Conservation (phyloP, 2,888 invertebrate genomes). For the Pachycephus smyrnensis region DNA sequence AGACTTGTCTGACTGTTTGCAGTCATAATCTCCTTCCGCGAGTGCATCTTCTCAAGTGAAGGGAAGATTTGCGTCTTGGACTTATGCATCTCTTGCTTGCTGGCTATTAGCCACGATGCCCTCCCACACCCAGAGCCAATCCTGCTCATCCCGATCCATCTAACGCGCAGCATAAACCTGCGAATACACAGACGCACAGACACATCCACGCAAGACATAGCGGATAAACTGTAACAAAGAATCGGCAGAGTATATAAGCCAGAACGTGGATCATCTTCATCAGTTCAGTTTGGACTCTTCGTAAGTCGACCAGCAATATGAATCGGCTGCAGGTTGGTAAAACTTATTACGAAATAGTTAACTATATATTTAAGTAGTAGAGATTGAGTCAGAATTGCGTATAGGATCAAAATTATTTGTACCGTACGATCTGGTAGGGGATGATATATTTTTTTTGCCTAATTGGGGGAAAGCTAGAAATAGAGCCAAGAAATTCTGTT, state of each 20-base stretch:
- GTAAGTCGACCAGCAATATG: slow-evolving; percentile 55
- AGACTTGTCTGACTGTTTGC: slow-evolving; percentile 14
- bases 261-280: slow-evolving; percentile 52
- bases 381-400: too few species aligned
- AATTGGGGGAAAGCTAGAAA: too few species aligned
- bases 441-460: too few species aligned
- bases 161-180: slow-evolving; percentile 22
- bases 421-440: too few species aligned
- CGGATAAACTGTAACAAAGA: slow-evolving; percentile 63
- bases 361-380: too few species aligned
- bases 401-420: too few species aligned
- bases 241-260: slow-evolving; percentile 59
- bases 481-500: too few species aligned
- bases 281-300: slow-evolving; percentile 58
- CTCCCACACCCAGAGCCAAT: slow-evolving; percentile 20
- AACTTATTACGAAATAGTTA: neutral
- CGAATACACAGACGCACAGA: slow-evolving; percentile 28
- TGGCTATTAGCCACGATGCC: slow-evolving; percentile 14
- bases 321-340: slow-evolving; percentile 56
- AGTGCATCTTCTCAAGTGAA: slow-evolving; percentile 54
- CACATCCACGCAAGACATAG: slow-evolving; percentile 46
- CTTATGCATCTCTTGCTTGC: too few species aligned
- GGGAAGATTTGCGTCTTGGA: slow-evolving; percentile 55
- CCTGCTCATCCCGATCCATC: slow-evolving; percentile 25
- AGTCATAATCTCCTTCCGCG: slow-evolving; percentile 47